Conservation (phyloP, 2,113 vertebrate species). For the Istiophorus platypterus region DNA sequence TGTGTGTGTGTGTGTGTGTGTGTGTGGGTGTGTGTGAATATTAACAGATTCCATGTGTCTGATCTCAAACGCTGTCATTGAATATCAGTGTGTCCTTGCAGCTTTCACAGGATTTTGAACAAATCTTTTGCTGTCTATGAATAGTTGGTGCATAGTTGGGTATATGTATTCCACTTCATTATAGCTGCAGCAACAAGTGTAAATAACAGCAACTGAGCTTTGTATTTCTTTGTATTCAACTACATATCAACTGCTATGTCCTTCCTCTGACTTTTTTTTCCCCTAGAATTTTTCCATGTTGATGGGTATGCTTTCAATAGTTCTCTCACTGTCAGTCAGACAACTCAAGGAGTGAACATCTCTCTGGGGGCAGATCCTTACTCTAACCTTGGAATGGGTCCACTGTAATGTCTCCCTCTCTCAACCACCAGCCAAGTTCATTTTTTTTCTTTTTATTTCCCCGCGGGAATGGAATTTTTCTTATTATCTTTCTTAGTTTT, state of each 20-base stretch:
- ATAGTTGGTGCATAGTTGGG: neutral
- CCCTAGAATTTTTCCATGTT: conserved; percentile 12
- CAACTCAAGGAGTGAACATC: neutral
- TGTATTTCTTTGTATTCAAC: neutral
- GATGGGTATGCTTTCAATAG: neutral
- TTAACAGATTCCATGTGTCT: neutral
- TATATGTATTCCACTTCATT: neutral
- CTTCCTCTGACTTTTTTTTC: no score
- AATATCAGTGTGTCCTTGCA: neutral
- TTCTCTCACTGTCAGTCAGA: neutral
- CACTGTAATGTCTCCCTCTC: neutral
- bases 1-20: neutral
- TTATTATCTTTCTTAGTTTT: neutral
- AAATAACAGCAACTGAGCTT: neutral
- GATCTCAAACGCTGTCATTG: neutral
- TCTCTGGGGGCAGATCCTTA: neutral
- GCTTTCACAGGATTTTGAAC: neutral
- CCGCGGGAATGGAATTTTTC: neutral
- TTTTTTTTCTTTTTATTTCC: neutral
- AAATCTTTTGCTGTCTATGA: neutral
- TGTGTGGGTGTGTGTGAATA: no score
- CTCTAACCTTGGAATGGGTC: neutral
- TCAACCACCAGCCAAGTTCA: neutral
- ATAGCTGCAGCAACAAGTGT: neutral
- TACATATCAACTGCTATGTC: neutral